phyloP scores from a whole-genome alignment of 2,888 invertebrate species.

The Leptinotarsa haldemani region DNA sequence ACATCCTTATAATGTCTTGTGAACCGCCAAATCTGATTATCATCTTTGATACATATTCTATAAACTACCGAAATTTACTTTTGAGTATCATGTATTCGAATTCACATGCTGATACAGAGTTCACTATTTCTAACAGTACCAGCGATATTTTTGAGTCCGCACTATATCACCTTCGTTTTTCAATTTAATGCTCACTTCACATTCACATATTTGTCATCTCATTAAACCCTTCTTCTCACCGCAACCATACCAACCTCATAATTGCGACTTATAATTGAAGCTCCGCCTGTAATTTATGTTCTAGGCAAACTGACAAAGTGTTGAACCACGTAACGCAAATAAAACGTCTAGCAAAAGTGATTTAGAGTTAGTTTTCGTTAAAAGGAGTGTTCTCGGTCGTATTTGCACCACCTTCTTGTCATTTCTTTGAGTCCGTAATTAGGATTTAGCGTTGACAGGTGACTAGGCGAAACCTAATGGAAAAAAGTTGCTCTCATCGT shows the following conservation, averaged over 20 bases:
- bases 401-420: slow-evolving; percentile 22
- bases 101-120: no score
- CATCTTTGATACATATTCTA: no score
- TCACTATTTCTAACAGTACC: no score
- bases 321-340: slow-evolving; percentile 33
- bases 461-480: slow-evolving; percentile 22
- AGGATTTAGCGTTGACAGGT: slow-evolving; percentile 28
- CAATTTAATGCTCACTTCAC: no score
- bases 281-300: slow-evolving; percentile 26
- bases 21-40: no score
- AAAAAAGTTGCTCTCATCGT: slow-evolving; percentile 18
- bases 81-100: no score
- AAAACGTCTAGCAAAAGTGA: slow-evolving; percentile 33
- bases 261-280: slow-evolving; percentile 14
- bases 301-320: slow-evolving; percentile 29
- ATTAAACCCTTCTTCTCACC: neutral
- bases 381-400: slow-evolving; percentile 16
- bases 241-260: slow-evolving; percentile 7
- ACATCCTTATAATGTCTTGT: no score
- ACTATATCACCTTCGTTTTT: no score
- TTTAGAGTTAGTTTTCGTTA: slow-evolving; percentile 28
- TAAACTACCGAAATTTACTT: no score
- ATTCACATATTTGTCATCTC: neutral
- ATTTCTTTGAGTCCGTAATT: slow-evolving; percentile 26
- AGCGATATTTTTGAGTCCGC: no score